Evolutionary conservation across 1,140 invertebrate genomes (phyloP).

Genomic region (Meloidogyne floridensis): DNA sequence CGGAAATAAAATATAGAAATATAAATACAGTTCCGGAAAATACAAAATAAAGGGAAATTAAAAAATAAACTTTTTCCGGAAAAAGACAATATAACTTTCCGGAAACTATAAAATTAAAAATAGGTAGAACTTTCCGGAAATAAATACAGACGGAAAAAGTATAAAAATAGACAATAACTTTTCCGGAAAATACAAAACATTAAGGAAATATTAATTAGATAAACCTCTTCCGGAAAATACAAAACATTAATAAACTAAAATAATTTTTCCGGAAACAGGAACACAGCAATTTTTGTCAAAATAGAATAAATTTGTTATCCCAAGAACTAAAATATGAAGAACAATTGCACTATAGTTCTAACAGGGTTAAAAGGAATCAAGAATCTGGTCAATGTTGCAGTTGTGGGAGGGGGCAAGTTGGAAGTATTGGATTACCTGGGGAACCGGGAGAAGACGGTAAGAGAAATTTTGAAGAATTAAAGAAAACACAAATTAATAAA

Average conservation of each 20-base stretch:
- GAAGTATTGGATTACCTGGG: slow-evolving; percentile 17
- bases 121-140: neutral
- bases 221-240: neutral
- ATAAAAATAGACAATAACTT: no score
- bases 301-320: slow-evolving; percentile 10
- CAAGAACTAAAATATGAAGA: slow-evolving; percentile 12
- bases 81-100: neutral
- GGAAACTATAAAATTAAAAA: neutral
- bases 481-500: no score
- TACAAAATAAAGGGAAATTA: neutral
- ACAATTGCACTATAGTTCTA: neutral
- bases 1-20: no score
- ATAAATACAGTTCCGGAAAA: no score
- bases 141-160: no score
- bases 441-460: slow-evolving; percentile 26
- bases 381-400: slow-evolving; percentile 22
- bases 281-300: slow-evolving; percentile 23
- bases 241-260: neutral
- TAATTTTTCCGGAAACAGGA: slow-evolving; percentile 14
- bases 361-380: slow-evolving; percentile 5
- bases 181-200: no score
- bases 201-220: no score
- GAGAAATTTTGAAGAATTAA: neutral
- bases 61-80: neutral
- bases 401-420: slow-evolving; percentile 30